These are phyloP conservation scores for Garrulus glandarius DNA, from an alignment of 2,797 vertebrate genomes.

Conservation along the genomic window DNA sequence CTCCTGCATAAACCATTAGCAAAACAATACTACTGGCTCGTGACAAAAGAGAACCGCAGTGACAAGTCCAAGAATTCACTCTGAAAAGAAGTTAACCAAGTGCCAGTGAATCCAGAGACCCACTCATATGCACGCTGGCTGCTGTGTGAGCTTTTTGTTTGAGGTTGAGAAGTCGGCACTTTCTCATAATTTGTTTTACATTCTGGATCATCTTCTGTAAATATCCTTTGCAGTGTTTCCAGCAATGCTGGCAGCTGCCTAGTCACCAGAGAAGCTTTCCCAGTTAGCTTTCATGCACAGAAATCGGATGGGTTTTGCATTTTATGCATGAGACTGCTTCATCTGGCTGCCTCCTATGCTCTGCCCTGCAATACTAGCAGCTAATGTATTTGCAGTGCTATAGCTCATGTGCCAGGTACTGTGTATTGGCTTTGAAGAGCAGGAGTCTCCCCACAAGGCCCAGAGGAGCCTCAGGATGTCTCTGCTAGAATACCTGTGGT, in stretches of 20 bases:
- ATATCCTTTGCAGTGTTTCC: conserved; percentile 18
- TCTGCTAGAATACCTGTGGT: neutral
- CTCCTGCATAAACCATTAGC: conserved; percentile 31
- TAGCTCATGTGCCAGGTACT: neutral
- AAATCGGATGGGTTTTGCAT: neutral
- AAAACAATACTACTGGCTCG: conserved; percentile 17
- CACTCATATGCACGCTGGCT: neutral
- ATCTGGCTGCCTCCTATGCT: neutral
- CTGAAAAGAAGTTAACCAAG: neutral
- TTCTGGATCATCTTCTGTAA: conserved; percentile 23
- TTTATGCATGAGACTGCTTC: neutral
- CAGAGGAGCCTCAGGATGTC: neutral
- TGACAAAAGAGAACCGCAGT: neutral
- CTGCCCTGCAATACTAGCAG: neutral
- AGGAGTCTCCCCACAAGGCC: neutral
- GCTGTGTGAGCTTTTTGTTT: neutral
- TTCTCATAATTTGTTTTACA: conserved; percentile 1
- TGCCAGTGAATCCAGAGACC: neutral
- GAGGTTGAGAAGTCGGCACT: neutral
- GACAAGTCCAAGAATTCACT: neutral
- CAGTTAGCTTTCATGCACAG: neutral
- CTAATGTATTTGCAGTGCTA: neutral
- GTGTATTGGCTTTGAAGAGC: neutral
- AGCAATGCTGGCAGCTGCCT: neutral
- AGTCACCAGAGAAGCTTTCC: neutral